Evolutionary conservation across 2,797 vertebrate species (phyloP), one percentile per base, ranked within the genome.

Genomic region (Megalops cyprinoides): DNA sequence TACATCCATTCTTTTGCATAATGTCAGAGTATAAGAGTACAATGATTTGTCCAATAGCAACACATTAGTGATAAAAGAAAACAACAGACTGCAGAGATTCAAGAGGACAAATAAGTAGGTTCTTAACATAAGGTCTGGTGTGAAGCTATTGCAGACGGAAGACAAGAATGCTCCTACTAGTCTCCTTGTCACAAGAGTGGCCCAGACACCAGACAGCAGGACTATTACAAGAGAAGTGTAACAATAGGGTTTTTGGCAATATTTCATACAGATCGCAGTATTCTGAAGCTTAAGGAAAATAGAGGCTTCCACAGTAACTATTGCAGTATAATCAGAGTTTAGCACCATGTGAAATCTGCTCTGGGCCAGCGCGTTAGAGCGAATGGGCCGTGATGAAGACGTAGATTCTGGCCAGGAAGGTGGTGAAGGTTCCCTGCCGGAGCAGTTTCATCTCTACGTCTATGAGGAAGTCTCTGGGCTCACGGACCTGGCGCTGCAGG

Each of bases 381-480:
- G 92, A 91, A 28, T 94, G 94, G 84, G 93, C 83, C 0, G 97
- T 98, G 88, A 99, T 98, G 90, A 99, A 99, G 80, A 99, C 95
- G 58, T 97, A 96, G 90, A 99, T 97, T 87, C 91, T 95, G 91
- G 94, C 94, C 37, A 93, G 92, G 89, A 95, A 95, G 4, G 93
- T 93, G 83, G 94, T 94, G 77, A 95, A 93, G 1, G 91, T 91
- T 86, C 97, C 98, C 91, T 97, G 97, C 42, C 98, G 95, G 94
- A 97, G 97, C 0, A 99, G 95, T 87, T 97, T 98, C 98, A 99
- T 99, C 90, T 99, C 97, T 42, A 98, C 97, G 0, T 96, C 95
- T 79, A 99, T 85, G 53, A 96, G 87, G 86, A 99, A 99, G 90
- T 99, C 98, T 83, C 92, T 94, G 0, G 96, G 94, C 77, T 94